Evolutionary conservation across 1,140 invertebrate genomes (phyloP).

Genomic region (Diorhabda carinulata): DNA sequence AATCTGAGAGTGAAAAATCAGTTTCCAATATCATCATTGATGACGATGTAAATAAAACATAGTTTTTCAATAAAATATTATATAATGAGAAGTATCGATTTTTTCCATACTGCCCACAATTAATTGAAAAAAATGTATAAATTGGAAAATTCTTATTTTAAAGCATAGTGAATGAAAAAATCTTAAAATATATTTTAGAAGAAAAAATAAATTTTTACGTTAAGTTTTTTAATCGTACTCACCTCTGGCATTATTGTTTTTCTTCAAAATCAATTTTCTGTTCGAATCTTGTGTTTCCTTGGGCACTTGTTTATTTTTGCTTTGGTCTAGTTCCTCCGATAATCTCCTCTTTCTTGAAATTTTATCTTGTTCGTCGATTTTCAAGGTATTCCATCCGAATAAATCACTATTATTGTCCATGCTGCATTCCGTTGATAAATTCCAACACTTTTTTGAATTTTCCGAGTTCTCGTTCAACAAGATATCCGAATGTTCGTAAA

Average conservation of each 20-base stretch:
- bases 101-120: too few relatives aligned
- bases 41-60: too few relatives aligned
- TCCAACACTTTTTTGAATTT: conserved; percentile 39
- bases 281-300: conserved; percentile 25
- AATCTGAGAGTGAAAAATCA: too few relatives aligned
- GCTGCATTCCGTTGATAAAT: conserved; percentile 30
- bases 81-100: too few relatives aligned
- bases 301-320: conserved; percentile 30
- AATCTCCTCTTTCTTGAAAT: conserved; percentile 34
- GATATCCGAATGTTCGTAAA: conserved; percentile 40
- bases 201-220: too few relatives aligned
- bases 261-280: background rate
- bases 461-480: conserved; percentile 34
- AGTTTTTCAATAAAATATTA: too few relatives aligned
- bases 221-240: background rate
- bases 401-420: conserved; percentile 45
- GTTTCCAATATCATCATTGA: too few relatives aligned
- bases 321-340: conserved; percentile 21
- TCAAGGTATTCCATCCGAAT: conserved; percentile 44
- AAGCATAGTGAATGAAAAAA: too few relatives aligned
- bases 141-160: too few relatives aligned
- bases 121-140: too few relatives aligned
- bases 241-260: background rate
- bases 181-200: too few relatives aligned
- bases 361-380: conserved; percentile 35